These are phyloP conservation scores for Stylophora pistillata DNA, from an alignment of 64 coral and sea anemone genomes.

Conservation along the genomic window DNA sequence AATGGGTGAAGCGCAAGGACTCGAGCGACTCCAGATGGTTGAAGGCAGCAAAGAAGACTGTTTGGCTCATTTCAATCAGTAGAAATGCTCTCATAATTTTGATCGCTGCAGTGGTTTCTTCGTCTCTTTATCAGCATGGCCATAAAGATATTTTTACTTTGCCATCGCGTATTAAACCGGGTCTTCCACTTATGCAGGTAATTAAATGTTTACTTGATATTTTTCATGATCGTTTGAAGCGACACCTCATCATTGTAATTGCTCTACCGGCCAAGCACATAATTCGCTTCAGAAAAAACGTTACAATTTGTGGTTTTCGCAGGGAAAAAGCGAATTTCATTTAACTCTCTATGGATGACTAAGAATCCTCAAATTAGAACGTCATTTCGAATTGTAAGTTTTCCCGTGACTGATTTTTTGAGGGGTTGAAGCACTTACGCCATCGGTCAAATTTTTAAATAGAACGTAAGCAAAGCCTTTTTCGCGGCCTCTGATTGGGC, in stretches of 20 bases:
- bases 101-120: conserved; percentile 51
- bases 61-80: conserved; percentile 78
- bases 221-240: background rate
- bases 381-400: background rate
- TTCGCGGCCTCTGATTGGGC: background rate
- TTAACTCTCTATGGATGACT: background rate
- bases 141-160: conserved; percentile 68
- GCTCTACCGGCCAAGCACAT: background rate
- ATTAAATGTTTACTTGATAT: background rate
- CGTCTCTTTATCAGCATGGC: conserved; percentile 64
- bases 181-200: conserved; percentile 90
- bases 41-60: conserved; percentile 62
- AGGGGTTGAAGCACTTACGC: background rate
- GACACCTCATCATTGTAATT: background rate
- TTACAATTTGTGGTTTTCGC: background rate
- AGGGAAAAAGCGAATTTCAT: background rate
- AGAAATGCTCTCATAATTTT: conserved; percentile 86
- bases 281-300: background rate
- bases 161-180: conserved; percentile 75
- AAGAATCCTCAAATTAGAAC: background rate
- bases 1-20: conserved; percentile 61
- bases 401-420: background rate
- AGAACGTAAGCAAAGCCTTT: background rate
- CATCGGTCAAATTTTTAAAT: background rate
- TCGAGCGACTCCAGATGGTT: conserved; percentile 39